phyloP scores from a whole-genome alignment of 2,888 invertebrate genomes.

The Alloplasta piceator region DNA sequence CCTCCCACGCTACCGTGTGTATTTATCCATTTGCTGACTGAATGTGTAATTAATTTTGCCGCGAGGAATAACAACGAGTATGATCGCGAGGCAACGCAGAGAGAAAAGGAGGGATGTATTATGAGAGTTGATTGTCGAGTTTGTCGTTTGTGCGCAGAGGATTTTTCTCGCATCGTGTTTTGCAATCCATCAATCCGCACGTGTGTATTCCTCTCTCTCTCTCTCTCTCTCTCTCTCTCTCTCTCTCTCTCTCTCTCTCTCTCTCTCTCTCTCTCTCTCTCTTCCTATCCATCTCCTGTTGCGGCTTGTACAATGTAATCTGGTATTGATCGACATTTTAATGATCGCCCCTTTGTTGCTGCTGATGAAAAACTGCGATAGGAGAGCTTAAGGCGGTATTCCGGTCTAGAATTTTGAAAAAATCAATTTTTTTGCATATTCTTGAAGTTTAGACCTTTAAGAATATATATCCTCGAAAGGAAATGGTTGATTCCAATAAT shows the following conservation, averaged over 20 bases:
- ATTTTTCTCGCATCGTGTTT: constrained; percentile 48
- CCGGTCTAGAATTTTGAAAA: no score
- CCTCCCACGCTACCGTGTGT: constrained; percentile 69
- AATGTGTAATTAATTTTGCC: constrained; percentile 60
- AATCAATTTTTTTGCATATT: neutral
- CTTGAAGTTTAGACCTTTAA: no score
- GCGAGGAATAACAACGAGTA: constrained; percentile 52
- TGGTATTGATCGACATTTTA: constrained; percentile 50
- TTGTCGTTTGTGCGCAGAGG: constrained; percentile 50
- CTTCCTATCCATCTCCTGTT: neutral
- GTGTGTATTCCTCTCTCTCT: constrained; percentile 30
- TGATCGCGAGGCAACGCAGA: neutral
- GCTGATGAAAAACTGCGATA: constrained; percentile 15
- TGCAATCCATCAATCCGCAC: constrained; percentile 61
- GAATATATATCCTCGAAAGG: no score
- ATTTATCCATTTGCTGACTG: constrained; percentile 62
- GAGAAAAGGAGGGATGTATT: neutral
- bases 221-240: constrained; percentile 28
- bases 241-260: constrained; percentile 26
- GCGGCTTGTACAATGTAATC: neutral
- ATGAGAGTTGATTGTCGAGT: constrained; percentile 45
- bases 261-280: constrained; percentile 18
- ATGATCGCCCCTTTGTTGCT: constrained; percentile 53
- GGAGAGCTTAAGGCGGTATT: neutral
- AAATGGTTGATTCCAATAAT: no score